Conservation (phyloP, 2,888 invertebrate genomes). For the Agriopis aurantiaria region DNA sequence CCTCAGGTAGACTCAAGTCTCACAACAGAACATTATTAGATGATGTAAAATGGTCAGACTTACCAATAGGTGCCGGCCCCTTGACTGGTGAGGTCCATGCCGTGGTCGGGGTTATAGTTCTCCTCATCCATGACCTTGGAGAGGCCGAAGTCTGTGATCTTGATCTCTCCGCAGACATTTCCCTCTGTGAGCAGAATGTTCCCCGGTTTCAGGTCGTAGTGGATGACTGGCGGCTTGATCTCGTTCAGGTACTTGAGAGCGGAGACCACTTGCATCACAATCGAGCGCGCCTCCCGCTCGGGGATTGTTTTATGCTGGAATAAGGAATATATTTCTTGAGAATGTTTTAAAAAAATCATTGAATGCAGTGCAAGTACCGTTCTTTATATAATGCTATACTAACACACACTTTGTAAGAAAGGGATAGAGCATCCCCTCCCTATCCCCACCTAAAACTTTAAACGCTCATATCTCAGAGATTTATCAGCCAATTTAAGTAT, state of each 20-base stretch:
- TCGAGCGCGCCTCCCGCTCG: conserved; percentile 99
- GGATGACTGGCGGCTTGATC: conserved; percentile 99
- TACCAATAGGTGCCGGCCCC: conserved; percentile 99
- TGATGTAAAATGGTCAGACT: conserved; percentile 39
- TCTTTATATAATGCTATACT: no score
- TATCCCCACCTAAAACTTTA: no score
- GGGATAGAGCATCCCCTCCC: no score
- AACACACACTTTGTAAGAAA: no score
- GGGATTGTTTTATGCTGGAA: conserved; percentile 98
- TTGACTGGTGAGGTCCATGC: conserved; percentile 99
- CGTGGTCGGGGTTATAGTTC: conserved; percentile 99
- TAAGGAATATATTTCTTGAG: neutral
- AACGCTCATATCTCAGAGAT: no score
- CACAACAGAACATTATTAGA: no score
- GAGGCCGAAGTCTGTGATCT: conserved; percentile 99
- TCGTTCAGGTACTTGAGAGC: conserved; percentile 99
- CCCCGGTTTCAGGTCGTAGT: conserved; percentile 99
- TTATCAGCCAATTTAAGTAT: no score
- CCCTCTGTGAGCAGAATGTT: conserved; percentile 99
- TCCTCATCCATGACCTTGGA: conserved; percentile 99
- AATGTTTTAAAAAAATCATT: no score
- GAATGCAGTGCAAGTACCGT: no score
- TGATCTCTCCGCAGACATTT: conserved; percentile 99
- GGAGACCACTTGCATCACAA: conserved; percentile 99
- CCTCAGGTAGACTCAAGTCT: no score